These are phyloP conservation scores for Betta splendens DNA, from an alignment of 2,797 vertebrate genomes.

Conservation along the genomic window DNA sequence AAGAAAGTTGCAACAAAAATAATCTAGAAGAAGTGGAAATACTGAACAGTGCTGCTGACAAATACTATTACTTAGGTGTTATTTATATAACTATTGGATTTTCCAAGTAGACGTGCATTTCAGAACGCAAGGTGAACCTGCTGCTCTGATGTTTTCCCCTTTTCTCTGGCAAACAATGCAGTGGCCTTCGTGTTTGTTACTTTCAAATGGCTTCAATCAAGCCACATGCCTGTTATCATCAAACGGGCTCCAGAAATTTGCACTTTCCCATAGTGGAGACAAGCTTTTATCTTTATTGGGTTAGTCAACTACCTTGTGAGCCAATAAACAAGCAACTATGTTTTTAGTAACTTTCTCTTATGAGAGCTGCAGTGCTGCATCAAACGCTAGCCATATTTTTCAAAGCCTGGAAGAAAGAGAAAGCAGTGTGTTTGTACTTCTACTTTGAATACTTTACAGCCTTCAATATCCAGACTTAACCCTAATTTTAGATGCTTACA, in stretches of 20 bases:
- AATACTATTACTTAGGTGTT: too few relatives aligned
- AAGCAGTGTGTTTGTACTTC: constrained; percentile 30
- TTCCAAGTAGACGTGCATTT: background rate
- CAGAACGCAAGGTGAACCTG: constrained; percentile 5
- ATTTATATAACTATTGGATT: background rate
- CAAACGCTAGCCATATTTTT: constrained; percentile 20
- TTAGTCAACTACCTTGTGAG: constrained; percentile 22
- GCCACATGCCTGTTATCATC: constrained; percentile 31
- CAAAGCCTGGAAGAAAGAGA: constrained; percentile 24
- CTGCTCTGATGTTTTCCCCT: background rate
- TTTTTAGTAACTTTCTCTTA: constrained; percentile 29
- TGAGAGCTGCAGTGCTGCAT: constrained; percentile 22
- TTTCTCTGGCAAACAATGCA: constrained; percentile 34
- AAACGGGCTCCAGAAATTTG: constrained; percentile 24
- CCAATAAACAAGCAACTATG: constrained; percentile 28
- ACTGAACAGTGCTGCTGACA: background rate
- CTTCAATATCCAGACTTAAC: background rate
- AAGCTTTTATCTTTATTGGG: constrained; percentile 33
- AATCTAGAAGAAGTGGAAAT: background rate
- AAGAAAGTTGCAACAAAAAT: constrained; percentile 3
- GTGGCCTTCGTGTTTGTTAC: constrained; percentile 38
- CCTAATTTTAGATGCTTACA: constrained; percentile 9
- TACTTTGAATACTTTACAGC: constrained; percentile 11
- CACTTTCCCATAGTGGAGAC: constrained; percentile 14
- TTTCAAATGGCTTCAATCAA: constrained; percentile 46